Conservation (phyloP, 2,797 vertebrate genomes). For the Gallirallus australis region DNA sequence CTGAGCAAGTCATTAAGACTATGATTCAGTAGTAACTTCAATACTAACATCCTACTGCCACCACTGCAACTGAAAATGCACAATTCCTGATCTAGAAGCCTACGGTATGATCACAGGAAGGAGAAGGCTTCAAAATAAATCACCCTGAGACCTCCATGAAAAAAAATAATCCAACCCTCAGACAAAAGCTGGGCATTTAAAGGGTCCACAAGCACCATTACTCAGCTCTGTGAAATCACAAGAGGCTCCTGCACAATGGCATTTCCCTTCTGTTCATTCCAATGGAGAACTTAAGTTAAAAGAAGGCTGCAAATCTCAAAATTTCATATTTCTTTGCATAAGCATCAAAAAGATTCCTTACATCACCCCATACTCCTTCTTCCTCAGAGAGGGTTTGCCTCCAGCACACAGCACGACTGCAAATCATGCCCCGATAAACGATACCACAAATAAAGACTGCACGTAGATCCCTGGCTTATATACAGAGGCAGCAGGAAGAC, state of each 20-base stretch:
- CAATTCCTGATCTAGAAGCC: neutral
- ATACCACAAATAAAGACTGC: neutral
- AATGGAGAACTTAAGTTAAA: neutral
- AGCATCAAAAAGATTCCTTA: neutral
- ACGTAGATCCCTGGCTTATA: neutral
- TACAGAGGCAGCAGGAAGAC: constrained; percentile 13
- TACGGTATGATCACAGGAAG: accelerated
- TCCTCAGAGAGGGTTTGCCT: neutral
- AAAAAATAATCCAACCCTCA: neutral
- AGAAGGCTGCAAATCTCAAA: neutral
- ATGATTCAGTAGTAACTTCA: accelerated
- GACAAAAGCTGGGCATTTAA: neutral
- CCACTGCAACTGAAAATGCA: neutral
- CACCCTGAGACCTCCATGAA: neutral
- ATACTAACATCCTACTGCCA: neutral
- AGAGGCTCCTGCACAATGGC: neutral
- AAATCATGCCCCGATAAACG: neutral
- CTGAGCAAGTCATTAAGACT: neutral
- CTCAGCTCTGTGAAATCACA: neutral
- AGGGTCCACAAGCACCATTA: neutral
- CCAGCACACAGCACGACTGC: neutral
- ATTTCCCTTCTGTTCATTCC: neutral
- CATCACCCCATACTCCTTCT: neutral
- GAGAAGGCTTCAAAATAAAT: neutral
- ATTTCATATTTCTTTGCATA: neutral